Conservation (phyloP, 1,140 invertebrate genomes). For the Melipona quadrifasciata region DNA sequence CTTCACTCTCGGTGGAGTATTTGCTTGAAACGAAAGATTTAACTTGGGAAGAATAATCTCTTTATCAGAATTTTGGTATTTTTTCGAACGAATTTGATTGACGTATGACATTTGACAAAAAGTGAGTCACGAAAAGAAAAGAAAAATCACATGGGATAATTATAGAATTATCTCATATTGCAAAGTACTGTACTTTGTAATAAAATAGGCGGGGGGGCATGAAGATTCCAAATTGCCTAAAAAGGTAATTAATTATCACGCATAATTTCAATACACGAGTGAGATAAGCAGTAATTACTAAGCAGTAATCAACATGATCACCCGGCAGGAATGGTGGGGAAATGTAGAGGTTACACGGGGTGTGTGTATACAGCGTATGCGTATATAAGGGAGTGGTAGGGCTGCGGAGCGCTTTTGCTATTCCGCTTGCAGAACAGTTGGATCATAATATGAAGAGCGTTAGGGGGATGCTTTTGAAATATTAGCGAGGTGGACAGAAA, state of each 20-base stretch:
- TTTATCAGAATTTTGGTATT: background rate
- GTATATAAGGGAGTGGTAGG: background rate
- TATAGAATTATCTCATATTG: too few relatives aligned
- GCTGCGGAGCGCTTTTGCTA: background rate
- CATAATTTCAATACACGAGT: background rate
- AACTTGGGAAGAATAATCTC: background rate
- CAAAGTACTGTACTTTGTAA: background rate
- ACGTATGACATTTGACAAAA: background rate
- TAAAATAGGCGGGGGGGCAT: background rate
- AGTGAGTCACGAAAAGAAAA: too few relatives aligned
- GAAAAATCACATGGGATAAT: too few relatives aligned
- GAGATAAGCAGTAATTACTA: background rate
- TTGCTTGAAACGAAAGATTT: background rate
- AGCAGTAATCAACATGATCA: background rate
- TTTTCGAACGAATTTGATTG: background rate
- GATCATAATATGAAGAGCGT: background rate
- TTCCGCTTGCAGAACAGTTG: background rate
- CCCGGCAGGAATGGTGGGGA: background rate
- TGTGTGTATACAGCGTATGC: background rate
- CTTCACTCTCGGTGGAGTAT: background rate
- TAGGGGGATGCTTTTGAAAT: background rate
- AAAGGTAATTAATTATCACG: background rate
- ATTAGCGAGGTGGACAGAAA: background rate
- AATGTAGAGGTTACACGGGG: background rate
- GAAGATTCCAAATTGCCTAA: background rate